A percentile compares a stretch with the other conserved stretches of the same genome.
phyloP scores from a whole-genome alignment of 2,797 vertebrate species.

The Hylomyscus alleni region DNA sequence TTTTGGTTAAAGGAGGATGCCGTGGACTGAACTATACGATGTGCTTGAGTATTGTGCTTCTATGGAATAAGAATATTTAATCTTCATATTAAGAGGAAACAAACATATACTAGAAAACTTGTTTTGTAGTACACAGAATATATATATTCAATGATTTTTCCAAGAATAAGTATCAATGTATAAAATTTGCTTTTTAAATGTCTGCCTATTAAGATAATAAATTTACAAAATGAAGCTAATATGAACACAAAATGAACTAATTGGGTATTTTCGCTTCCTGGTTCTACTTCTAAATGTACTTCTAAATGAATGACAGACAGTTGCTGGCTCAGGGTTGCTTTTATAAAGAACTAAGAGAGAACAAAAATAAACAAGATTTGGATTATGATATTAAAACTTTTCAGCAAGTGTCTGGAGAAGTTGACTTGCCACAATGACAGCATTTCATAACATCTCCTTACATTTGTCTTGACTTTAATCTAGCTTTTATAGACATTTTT shows the following conservation, averaged over 20 bases:
- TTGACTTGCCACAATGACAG: background rate
- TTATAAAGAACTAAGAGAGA: background rate
- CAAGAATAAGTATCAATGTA: background rate
- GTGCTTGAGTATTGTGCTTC: background rate
- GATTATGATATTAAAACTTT: background rate
- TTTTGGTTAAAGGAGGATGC: background rate
- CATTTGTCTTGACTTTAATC: background rate
- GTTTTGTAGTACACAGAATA: background rate
- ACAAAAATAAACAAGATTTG: background rate
- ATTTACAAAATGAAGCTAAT: background rate
- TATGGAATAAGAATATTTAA: background rate
- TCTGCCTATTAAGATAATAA: background rate
- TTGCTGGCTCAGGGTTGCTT: background rate
- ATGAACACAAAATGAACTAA: background rate
- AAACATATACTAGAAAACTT: background rate
- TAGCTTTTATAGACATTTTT: background rate
- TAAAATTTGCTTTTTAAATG: background rate
- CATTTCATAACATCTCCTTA: no score
- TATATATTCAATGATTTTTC: background rate
- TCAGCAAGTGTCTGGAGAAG: background rate
- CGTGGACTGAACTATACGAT: background rate
- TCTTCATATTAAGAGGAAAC: background rate
- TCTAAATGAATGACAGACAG: background rate
- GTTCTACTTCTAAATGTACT: background rate
- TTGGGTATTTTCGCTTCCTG: background rate